Evolutionary conservation across 2,113 vertebrate species (phyloP), one percentile per base, ranked within the genome.

Genomic region (Bungarus multicinctus): DNA sequence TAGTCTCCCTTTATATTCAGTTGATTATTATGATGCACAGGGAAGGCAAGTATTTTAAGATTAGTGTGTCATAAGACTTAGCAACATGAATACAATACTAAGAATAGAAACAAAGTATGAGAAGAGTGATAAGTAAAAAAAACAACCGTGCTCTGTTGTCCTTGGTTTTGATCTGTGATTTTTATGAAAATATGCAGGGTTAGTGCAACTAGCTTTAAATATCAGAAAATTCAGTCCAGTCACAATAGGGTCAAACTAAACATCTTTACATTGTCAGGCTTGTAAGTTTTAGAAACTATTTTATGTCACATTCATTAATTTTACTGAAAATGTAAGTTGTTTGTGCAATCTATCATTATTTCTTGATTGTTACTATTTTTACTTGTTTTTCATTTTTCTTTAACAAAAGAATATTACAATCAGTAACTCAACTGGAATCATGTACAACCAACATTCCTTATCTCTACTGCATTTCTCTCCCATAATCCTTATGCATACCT

Each of bases 321-420:
- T 45, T 95, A 30, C 85, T 90, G 90, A 91, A 93, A 81, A 6
- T 86, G 43, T 54, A 85, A 96, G 16, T 25, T 20, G 3, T 91
- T 96, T 81, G 43, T 22, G 34, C 34, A 81, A 43, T 81, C 34
- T 81, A 22, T 96, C 93, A 60, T 87, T 85, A 89, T 85, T 91
- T 86, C 50, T 0, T 0, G 45, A 91, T 93, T 96, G 90, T 94
- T 34, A 86, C 14, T 95, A 95, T 94, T 91, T 88, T 54, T 34
- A 88, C n/a, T 88, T 39, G 27, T 25, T 6, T 74, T 90, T 91
- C n/a, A 3, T 11, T 88, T 95, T 89, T 43, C 88, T 91, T 88
- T 90, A 0, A 92, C 60, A 87, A 93, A n/a, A 93, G 43, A 94
- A 91, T 81, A 64, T 94, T 93, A 74, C 14, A 25, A 92, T 92